Base-by-base conservation (phyloP, 2,113 vertebrate species). In the Oreochromis aureus region DNA sequence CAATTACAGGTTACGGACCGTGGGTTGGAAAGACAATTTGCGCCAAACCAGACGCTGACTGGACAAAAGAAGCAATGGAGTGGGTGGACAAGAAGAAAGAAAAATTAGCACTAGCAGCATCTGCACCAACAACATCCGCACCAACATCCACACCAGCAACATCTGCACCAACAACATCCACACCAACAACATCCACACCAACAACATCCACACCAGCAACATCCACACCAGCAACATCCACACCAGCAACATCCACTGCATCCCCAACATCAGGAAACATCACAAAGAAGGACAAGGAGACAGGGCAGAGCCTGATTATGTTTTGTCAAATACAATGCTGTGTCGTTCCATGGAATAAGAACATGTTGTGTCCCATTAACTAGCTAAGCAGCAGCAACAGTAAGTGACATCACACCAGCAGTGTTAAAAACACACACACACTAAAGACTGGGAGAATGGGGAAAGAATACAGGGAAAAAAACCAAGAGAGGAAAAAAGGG, bases 1-100 rank as follows among this genome's bases (percentile, higher is more conserved):
- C n/a, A 10, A n/a, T 92, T 91, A 13, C 89, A 96, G 96, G 53
- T 92, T 96, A 32, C 1, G 5, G 2, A 94, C 88, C 1, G 5
- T 7, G 1, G 1, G 0, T 0, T 2, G 82, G 58, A 53, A 86
- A 10, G 1, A 83, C 0, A 2, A n/a, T 95, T 19, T 96, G 96
- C 80, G 84, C 89, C 1, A 24, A 95, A 80, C 96, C 94, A 1
- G 2, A 61, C 41, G 24, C 0, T 18, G 0, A 0, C 0, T 95
- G 93, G 93, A 76, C 87, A 7, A 73, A 10, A 32, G 9, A 0
- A 7, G 87, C 51, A 41, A 95, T 93, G 6, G 7, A 0, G 18
- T 91, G 81, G 2, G 44, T 96, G 59, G 71, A 94, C 2, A 2
- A 58, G 48, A 9, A 71, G 7, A 41, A 39, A 32, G 34, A 3